Base-by-base conservation (phyloP, 1,140 invertebrate species). In the Bombus ignitus region DNA sequence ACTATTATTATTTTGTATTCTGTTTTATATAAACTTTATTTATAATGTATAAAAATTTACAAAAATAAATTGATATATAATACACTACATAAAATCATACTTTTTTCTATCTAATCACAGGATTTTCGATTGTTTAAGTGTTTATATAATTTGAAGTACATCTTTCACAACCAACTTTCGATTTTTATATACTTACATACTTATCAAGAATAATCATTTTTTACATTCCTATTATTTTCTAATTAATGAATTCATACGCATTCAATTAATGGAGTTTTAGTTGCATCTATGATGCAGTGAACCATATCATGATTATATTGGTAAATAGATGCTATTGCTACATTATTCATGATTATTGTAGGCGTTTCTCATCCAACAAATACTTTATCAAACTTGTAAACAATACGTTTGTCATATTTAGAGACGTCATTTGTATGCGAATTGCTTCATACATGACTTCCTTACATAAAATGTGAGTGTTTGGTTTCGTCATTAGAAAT, bases 331-430 rank as follows among this genome's bases (percentile, higher is more conserved):
- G 15, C 44, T 47, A 28, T 28, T 32, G 62, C 15, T 1, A 32
- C 15, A 39, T 77, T 77, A 22, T 77, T 77, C n/a, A 39, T 77
- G 42, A 32, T 77, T 77, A 78, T 65, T 78, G 28, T 78, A n/a
- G n/a, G 28, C 12, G 37, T 76, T n/a, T n/a, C 12, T 39, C 8
- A 62, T n/a, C 9, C 9, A 62, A 22, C 1, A 77, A 37, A 62
- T 62, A 62, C n/a, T 77, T 62, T 22, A 44, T 62, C 18, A n/a
- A 25, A 78, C 18, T 5, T 32, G 8, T 12, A 65, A 65, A 78
- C 32, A 77, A 42, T 65, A 42, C 10, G 28, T 42, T 12, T 77
- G 13, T 32, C 18, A 18, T 15, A 12, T n/a, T n/a, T n/a, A 65
- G 28, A 65, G n/a, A 65, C 62, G 62, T 65, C 62, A 65, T 32